Evolutionary conservation across 2,113 vertebrate genomes (phyloP).

Genomic region (Vanacampus margaritifer): DNA sequence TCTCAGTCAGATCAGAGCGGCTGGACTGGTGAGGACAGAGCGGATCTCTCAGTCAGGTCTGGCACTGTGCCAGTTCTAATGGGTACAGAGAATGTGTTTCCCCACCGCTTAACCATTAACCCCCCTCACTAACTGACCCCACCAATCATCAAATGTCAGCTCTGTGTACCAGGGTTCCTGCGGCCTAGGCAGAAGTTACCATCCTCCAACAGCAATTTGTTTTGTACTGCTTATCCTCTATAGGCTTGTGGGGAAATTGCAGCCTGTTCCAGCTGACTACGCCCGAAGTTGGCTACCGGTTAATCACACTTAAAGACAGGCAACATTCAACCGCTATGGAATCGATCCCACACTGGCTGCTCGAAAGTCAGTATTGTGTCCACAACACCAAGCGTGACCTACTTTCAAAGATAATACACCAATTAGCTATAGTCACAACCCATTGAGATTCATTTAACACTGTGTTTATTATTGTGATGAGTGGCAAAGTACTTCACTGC

Average conservation of each 20-base stretch:
- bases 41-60: constrained; percentile 62
- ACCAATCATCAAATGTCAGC: constrained; percentile 67
- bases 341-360: background rate
- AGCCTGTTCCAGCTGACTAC: background rate
- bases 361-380: background rate
- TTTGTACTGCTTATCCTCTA: background rate
- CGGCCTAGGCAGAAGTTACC: constrained; percentile 34
- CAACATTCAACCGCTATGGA: background rate
- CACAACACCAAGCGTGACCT: background rate
- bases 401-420: background rate
- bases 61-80: constrained; percentile 67
- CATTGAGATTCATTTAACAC: background rate
- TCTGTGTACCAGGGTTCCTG: constrained; percentile 53
- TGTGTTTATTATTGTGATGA: background rate
- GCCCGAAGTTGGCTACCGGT: background rate
- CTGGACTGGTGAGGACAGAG: constrained; percentile 57
- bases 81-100: constrained; percentile 67
- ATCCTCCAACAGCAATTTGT: background rate
- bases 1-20: constrained; percentile 56
- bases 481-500: background rate
- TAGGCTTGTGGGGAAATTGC: background rate
- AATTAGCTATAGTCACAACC: background rate
- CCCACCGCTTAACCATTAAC: constrained; percentile 68
- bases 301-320: background rate
- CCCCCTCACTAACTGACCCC: constrained; percentile 44